Evolutionary conservation across 2,113 vertebrate species (phyloP).

Genomic region (Esox niger): DNA sequence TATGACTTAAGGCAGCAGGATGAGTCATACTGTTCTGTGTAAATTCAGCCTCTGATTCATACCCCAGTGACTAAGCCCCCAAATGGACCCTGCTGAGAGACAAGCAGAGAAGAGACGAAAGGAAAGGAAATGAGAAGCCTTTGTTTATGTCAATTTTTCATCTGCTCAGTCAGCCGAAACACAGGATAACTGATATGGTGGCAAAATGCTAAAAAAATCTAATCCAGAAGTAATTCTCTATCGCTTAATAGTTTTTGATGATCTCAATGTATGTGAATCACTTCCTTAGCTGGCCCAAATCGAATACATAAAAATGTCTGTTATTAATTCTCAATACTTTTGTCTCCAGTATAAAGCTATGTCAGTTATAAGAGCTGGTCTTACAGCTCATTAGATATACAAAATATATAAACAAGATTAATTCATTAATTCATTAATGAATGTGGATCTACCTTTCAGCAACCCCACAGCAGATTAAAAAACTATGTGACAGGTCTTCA

Average conservation of each 20-base stretch:
- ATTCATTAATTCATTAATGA: no score
- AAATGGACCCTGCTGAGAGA: neutral
- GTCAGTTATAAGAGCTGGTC: neutral
- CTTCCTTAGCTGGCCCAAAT: neutral
- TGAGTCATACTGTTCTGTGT: neutral
- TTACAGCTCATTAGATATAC: neutral
- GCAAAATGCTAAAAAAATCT: no score
- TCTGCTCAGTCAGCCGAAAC: neutral
- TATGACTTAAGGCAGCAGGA: conserved; percentile 1
- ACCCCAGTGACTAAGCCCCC: neutral
- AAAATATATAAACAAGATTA: neutral
- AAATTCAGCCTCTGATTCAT: neutral
- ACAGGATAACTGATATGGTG: neutral
- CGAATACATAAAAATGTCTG: no score
- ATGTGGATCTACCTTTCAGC: no score
- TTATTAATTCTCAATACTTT: no score
- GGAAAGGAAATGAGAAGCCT: neutral
- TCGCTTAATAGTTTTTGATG: neutral
- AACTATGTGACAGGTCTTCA: no score
- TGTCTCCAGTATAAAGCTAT: no score
- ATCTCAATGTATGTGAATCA: neutral
- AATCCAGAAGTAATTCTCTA: no score
- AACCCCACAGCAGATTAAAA: no score
- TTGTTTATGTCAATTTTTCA: neutral
- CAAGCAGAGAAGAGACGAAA: neutral